A percentile compares a stretch with the other conserved stretches of the same genome.
These are phyloP conservation scores for Bombus picipes DNA, from an alignment of 1,140 invertebrate species.

Conservation along the genomic window DNA sequence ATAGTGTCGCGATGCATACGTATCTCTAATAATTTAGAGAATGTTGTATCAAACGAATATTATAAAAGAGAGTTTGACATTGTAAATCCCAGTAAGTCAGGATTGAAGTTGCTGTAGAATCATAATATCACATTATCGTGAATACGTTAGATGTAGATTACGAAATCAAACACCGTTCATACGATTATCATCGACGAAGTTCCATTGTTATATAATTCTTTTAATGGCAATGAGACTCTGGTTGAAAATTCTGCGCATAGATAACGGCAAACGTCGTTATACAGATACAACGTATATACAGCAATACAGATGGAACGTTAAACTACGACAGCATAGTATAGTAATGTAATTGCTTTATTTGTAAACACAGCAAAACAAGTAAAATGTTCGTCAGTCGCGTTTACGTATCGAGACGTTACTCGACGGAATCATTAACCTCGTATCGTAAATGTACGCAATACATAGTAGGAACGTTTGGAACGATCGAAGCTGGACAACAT, in stretches of 20 bases:
- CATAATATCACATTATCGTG: no score
- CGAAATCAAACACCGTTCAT: background rate
- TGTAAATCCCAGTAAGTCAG: background rate
- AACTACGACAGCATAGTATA: conserved; percentile 11
- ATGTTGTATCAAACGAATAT: no score
- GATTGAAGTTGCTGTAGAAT: background rate
- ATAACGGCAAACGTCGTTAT: background rate
- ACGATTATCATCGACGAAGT: background rate
- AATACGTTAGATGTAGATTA: background rate
- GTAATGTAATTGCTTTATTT: background rate
- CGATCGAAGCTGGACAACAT: no score
- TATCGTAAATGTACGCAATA: background rate
- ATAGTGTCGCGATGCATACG: background rate
- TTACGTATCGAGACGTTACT: conserved; percentile 65
- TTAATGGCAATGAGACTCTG: background rate
- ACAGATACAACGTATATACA: no score
- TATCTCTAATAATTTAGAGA: no score
- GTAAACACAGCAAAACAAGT: conserved; percentile 21
- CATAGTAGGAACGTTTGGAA: background rate
- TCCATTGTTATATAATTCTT: background rate
- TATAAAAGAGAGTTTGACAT: no score
- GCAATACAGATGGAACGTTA: conserved; percentile 17
- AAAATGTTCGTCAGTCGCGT: conserved; percentile 57
- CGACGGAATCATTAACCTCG: conserved; percentile 5
- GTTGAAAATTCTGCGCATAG: background rate